Percentiles rank a stretch among this genome's conserved stretches.
Evolutionary conservation across 1,140 invertebrate species (phyloP).

Genomic region (Argopecten irradians): DNA sequence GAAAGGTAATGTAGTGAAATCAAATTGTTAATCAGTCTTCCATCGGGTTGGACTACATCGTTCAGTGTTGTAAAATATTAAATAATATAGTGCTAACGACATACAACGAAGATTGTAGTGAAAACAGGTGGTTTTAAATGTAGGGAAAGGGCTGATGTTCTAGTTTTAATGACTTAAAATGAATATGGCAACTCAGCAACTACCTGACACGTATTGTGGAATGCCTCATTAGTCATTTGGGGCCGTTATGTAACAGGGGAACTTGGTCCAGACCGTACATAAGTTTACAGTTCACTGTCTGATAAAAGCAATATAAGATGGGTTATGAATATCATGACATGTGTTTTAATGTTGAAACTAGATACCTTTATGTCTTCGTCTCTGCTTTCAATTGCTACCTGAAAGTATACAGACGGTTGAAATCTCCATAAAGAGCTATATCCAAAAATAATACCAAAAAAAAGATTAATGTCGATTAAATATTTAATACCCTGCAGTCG

Average conservation of each 20-base stretch:
- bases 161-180: background rate
- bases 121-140: background rate
- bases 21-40: background rate
- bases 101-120: background rate
- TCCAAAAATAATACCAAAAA: background rate
- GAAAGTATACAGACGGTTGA: background rate
- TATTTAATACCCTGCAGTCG: background rate
- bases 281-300: too few relatives aligned
- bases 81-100: background rate
- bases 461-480: background rate
- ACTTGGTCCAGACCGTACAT: background rate
- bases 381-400: background rate
- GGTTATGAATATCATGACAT: background rate
- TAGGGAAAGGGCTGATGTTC: background rate
- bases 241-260: background rate
- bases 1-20: background rate
- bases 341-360: background rate
- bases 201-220: background rate
- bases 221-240: background rate
- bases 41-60: background rate
- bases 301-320: background rate
- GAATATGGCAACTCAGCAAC: background rate
- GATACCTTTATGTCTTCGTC: background rate
- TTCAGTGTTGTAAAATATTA: background rate
- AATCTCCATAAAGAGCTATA: background rate